These are phyloP conservation scores for Campodea augens DNA, from an alignment of 1,140 invertebrate genomes.

Conservation along the genomic window DNA sequence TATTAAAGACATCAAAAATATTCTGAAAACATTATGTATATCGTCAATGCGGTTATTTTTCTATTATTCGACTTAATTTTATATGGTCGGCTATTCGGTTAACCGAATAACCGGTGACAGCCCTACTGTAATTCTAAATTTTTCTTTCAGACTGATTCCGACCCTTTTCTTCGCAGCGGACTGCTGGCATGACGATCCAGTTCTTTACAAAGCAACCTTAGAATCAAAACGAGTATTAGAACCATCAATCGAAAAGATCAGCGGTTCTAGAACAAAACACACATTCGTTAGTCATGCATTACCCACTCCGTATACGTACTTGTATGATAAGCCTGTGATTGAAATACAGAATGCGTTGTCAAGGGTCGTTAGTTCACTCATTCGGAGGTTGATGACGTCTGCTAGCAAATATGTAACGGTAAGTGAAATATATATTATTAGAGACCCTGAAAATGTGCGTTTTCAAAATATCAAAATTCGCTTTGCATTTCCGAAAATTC, in stretches of 20 bases:
- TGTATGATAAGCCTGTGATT: not conserved
- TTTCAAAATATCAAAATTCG: too few relatives aligned
- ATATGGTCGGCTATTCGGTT: too few relatives aligned
- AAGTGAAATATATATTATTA: conserved; percentile 22
- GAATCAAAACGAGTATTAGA: too few relatives aligned
- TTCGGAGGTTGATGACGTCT: conserved; percentile 29
- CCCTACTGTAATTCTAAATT: too few relatives aligned
- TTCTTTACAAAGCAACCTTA: conserved; percentile 24
- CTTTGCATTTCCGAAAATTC: too few relatives aligned
- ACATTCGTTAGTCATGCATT: not conserved
- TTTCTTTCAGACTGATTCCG: conserved; percentile 28
- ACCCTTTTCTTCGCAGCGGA: conserved; percentile 6
- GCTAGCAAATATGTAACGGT: conserved; percentile 40
- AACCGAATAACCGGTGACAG: too few relatives aligned
- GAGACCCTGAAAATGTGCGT: too few relatives aligned
- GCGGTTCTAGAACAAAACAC: not conserved
- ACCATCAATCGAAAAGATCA: too few relatives aligned
- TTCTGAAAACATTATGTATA: too few relatives aligned
- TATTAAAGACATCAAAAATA: too few relatives aligned
- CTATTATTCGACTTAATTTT: too few relatives aligned
- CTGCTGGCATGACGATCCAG: conserved; percentile 24
- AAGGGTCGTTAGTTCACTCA: conserved; percentile 27
- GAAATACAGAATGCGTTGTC: conserved; percentile 25
- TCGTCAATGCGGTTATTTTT: too few relatives aligned
- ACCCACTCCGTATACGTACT: not conserved